These are phyloP conservation scores for Thereva nobilitata DNA, from an alignment of 2,888 invertebrate species.

Conservation along the genomic window DNA sequence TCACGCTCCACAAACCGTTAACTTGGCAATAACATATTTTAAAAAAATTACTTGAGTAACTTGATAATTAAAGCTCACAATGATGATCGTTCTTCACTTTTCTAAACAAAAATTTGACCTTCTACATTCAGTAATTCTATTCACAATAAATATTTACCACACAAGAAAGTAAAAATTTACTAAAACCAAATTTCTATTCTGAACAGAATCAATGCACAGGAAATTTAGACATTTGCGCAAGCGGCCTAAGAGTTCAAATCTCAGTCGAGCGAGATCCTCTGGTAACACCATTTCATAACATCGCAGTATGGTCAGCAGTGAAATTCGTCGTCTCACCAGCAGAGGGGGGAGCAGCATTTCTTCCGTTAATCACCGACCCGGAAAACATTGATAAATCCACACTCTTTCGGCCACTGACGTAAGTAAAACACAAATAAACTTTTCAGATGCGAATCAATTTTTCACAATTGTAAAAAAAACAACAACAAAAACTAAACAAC, in stretches of 20 bases:
- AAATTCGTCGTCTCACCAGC: conserved; percentile 75
- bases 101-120: no score
- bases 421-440: conserved; percentile 32
- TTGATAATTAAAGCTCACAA: no score
- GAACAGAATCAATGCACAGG: conserved; percentile 53
- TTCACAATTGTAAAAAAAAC: conserved; percentile 1
- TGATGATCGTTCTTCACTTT: no score
- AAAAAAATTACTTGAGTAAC: no score
- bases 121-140: no score
- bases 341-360: conserved; percentile 71
- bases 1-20: no score
- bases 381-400: conserved; percentile 75
- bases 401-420: conserved; percentile 63
- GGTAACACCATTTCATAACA: conserved; percentile 84
- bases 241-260: conserved; percentile 73
- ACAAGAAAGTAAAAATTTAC: no score
- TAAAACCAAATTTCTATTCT: not conserved
- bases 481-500: not conserved
- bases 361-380: conserved; percentile 82
- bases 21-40: no score
- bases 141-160: no score
- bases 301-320: conserved; percentile 92
- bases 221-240: conserved; percentile 51
- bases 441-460: conserved; percentile 1
- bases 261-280: conserved; percentile 64